Evolutionary conservation across 1,140 invertebrate species (phyloP).

Genomic region (Nasonia giraulti): DNA sequence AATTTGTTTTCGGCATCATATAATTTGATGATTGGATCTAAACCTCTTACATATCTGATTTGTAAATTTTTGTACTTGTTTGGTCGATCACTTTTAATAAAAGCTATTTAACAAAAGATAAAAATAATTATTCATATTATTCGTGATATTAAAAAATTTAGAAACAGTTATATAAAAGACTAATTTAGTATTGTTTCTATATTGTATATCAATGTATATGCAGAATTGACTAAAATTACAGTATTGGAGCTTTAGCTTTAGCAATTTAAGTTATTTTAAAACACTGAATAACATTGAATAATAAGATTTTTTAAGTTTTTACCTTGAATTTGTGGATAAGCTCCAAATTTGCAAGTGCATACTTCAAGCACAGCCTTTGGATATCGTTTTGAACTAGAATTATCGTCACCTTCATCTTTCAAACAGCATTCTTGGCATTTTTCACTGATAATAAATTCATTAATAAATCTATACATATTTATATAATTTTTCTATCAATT

Average conservation of each 20-base stretch:
- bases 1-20: conserved; percentile 88
- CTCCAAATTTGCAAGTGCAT: conserved; percentile 95
- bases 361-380: conserved; percentile 92
- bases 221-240: too few species aligned
- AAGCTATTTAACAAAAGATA: conserved; percentile 76
- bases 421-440: conserved; percentile 86
- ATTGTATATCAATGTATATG: neutral
- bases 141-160: neutral
- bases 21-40: conserved; percentile 94
- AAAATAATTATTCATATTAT: neutral
- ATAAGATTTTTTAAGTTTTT: conserved; percentile 38
- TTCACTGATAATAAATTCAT: conserved; percentile 72
- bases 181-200: too few species aligned
- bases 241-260: too few species aligned
- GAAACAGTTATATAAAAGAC: neutral
- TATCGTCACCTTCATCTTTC: conserved; percentile 79
- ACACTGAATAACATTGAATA: conserved; percentile 23
- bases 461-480: neutral
- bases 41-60: conserved; percentile 91
- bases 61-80: conserved; percentile 91
- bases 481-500: neutral
- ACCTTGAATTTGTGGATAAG: conserved; percentile 96
- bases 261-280: conserved; percentile 39
- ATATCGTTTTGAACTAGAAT: conserved; percentile 81
- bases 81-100: conserved; percentile 91